Evolutionary conservation across 2,797 vertebrate species (phyloP).

Genomic region (Melanitta fusca): DNA sequence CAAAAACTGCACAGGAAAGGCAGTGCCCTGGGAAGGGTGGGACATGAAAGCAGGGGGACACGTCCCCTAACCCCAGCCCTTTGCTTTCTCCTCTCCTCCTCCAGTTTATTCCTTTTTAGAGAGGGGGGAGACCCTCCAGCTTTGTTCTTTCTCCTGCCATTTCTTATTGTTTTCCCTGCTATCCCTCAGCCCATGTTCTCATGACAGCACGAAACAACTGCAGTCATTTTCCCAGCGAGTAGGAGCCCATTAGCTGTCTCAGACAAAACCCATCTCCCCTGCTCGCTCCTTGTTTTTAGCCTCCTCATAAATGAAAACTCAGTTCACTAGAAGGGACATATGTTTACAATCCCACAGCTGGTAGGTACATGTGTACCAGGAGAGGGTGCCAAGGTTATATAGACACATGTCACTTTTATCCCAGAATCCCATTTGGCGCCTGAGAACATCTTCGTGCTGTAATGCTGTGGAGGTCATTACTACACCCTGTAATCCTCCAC

Average conservation of each 20-base stretch:
- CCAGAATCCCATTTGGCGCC: conserved; percentile 59
- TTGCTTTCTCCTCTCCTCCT: not conserved
- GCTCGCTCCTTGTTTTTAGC: not conserved
- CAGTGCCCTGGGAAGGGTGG: not conserved
- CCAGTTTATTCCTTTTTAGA: not conserved
- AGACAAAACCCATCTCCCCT: conserved; percentile 23
- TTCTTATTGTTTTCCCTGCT: not conserved
- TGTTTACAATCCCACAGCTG: conserved; percentile 63
- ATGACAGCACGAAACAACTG: not conserved
- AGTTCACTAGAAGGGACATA: conserved; percentile 45
- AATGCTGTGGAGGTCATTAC: conserved; percentile 63
- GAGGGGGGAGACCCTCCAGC: not conserved
- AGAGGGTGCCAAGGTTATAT: conserved; percentile 40
- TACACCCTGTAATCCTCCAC: conserved; percentile 71
- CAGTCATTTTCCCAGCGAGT: not conserved
- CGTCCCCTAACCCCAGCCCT: not conserved
- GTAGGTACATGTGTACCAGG: conserved; percentile 54
- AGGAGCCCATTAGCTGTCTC: conserved; percentile 19
- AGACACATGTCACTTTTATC: conserved; percentile 58
- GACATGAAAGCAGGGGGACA: not conserved
- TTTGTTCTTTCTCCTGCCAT: not conserved
- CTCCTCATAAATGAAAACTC: conserved; percentile 52
- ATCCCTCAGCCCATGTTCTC: not conserved
- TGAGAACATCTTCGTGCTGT: conserved; percentile 28
- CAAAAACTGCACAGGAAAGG: not conserved